Percentiles rank a stretch among this genome's conserved stretches.
These are phyloP conservation scores for Artemia franciscana DNA, from an alignment of 1,140 invertebrate species.

Conservation along the genomic window DNA sequence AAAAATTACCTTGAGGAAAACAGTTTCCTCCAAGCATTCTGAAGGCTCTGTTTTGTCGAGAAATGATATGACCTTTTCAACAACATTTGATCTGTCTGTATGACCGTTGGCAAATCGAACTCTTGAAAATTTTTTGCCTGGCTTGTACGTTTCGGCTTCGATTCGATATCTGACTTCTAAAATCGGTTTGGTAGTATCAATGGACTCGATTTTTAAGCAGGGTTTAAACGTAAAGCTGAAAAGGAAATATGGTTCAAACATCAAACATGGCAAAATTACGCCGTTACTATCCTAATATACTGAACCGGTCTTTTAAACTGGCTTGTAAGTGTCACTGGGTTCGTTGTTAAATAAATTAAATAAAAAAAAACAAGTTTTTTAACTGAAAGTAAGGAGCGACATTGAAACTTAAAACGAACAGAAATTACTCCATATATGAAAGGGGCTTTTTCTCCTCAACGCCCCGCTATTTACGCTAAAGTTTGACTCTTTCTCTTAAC, in stretches of 20 bases:
- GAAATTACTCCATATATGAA: no score
- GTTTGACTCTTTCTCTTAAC: no score
- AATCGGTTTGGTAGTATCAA: slow-evolving; percentile 22
- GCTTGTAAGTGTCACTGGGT: no score
- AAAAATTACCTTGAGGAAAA: slow-evolving; percentile 40
- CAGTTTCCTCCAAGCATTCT: slow-evolving; percentile 43
- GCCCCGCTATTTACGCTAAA: no score
- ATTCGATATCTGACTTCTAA: slow-evolving; percentile 43
- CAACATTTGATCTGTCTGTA: slow-evolving; percentile 21
- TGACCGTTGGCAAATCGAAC: slow-evolving; percentile 38
- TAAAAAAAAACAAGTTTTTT: no score
- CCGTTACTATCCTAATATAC: neutral
- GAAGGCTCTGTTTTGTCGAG: slow-evolving; percentile 19
- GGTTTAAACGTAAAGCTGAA: slow-evolving; percentile 57
- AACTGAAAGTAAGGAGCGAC: no score
- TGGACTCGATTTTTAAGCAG: slow-evolving; percentile 51
- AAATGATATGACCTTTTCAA: slow-evolving; percentile 18
- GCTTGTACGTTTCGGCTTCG: slow-evolving; percentile 56
- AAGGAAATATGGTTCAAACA: no score
- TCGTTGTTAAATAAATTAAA: no score
- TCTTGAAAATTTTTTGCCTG: slow-evolving; percentile 51
- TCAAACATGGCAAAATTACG: neutral
- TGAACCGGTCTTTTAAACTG: slow-evolving; percentile 3
- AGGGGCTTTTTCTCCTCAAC: no score
- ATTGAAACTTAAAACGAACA: no score